These are phyloP conservation scores for Oryzias celebensis DNA, from an alignment of 2,113 vertebrate species.

Conservation along the genomic window DNA sequence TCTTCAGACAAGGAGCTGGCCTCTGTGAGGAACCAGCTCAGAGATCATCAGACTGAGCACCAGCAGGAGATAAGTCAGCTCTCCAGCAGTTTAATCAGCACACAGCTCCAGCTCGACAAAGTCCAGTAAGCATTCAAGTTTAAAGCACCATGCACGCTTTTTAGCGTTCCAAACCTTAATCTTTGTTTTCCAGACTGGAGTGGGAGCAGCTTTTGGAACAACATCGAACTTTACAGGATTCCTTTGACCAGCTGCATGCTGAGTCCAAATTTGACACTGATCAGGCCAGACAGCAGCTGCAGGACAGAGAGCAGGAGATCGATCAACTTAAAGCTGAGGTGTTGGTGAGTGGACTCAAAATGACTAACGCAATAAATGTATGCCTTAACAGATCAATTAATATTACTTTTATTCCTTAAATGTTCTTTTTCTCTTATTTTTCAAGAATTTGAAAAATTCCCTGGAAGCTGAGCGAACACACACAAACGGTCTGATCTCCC, in stretches of 20 bases:
- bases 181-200: slow-evolving; percentile 79
- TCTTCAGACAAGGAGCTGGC: slow-evolving; percentile 92
- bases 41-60: slow-evolving; percentile 71
- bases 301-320: slow-evolving; percentile 79
- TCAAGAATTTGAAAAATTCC: slow-evolving; percentile 80
- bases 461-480: slow-evolving; percentile 84
- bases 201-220: slow-evolving; percentile 88
- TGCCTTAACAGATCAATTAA: not conserved
- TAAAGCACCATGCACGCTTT: not conserved
- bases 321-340: slow-evolving; percentile 79
- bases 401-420: not conserved
- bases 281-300: slow-evolving; percentile 82
- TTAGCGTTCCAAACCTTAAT: not conserved
- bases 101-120: slow-evolving; percentile 88
- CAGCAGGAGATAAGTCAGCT: slow-evolving; percentile 82
- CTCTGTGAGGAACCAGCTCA: slow-evolving; percentile 79
- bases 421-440: slow-evolving; percentile 7
- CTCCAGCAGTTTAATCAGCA: slow-evolving; percentile 83
- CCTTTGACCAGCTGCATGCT: slow-evolving; percentile 89
- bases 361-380: not conserved
- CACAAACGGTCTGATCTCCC: slow-evolving; percentile 80
- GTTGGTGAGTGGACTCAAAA: slow-evolving; percentile 70
- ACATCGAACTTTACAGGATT: slow-evolving; percentile 87
- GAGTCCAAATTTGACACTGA: slow-evolving; percentile 90
- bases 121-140: slow-evolving; percentile 79